Conservation (phyloP, 2,113 vertebrate genomes). For the Probosciger aterrimus region DNA sequence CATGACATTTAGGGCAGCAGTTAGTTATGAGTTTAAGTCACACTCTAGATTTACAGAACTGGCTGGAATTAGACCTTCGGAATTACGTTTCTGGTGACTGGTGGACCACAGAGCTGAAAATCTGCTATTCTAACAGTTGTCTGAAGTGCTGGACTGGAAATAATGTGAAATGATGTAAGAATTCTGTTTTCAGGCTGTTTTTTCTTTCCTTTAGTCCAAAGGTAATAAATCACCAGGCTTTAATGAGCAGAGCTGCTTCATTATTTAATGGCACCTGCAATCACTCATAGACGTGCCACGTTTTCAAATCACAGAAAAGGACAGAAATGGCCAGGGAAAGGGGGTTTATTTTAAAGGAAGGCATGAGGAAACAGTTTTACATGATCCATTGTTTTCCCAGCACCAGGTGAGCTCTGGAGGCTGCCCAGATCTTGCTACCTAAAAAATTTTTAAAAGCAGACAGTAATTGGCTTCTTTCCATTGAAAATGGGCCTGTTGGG, state of each 20-base stretch:
- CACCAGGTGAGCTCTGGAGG: not conserved
- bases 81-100: not conserved
- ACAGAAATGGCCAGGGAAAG: not conserved
- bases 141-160: not conserved
- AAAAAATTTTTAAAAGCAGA: not conserved
- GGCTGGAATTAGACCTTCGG: not conserved
- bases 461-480: not conserved
- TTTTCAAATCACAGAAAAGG: not conserved
- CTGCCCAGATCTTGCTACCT: not conserved
- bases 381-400: not conserved
- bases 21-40: not conserved
- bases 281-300: not conserved
- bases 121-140: not conserved
- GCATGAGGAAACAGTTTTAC: fast-evolving
- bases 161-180: slow-evolving; percentile 25
- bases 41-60: not conserved
- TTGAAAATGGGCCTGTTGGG: not conserved
- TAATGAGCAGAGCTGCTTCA: slow-evolving; percentile 25
- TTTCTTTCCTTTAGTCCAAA: not conserved
- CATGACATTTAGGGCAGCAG: not conserved
- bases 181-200: not conserved
- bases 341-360: not conserved
- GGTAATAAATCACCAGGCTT: slow-evolving; percentile 47
- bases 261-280: slow-evolving; percentile 1
- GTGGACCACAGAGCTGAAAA: not conserved